These are phyloP conservation scores for Caradrina kadenii DNA, from an alignment of 2,888 invertebrate species.

Conservation along the genomic window DNA sequence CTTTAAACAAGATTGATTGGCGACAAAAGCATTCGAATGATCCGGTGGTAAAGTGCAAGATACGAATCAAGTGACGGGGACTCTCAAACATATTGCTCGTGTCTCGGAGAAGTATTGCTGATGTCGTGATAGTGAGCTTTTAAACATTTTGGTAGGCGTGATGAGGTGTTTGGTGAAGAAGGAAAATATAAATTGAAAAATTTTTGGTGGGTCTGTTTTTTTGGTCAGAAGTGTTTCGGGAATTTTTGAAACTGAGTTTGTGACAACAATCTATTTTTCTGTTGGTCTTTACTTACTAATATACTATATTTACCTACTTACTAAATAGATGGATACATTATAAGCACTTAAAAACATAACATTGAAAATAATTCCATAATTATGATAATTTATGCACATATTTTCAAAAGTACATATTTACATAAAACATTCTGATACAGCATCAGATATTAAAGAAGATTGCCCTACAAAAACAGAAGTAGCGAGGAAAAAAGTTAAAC, in stretches of 20 bases:
- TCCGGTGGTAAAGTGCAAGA: conserved; percentile 51
- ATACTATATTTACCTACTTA: no score
- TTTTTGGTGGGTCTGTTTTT: background rate
- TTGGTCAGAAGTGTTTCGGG: background rate
- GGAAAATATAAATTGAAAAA: background rate
- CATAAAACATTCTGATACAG: conserved; percentile 35
- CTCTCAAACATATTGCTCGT: conserved; percentile 44
- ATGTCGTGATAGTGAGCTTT: conserved; percentile 39
- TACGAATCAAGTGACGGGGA: conserved; percentile 45
- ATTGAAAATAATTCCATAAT: no score
- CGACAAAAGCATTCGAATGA: conserved; percentile 49
- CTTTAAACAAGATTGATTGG: conserved; percentile 55
- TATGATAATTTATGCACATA: conserved; percentile 27
- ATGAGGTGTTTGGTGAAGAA: conserved; percentile 16
- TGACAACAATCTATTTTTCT: no score
- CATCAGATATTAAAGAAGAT: conserved; percentile 34
- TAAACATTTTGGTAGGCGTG: conserved; percentile 18
- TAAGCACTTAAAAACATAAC: background rate
- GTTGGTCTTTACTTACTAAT: no score
- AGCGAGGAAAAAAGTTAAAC: conserved; percentile 58
- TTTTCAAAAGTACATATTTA: conserved; percentile 23
- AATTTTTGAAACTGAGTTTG: background rate
- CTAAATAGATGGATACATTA: background rate
- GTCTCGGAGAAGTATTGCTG: conserved; percentile 54
- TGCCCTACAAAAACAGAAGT: conserved; percentile 19